Evolutionary conservation across 2,888 invertebrate genomes (phyloP).

Genomic region (Campoplex capitator): DNA sequence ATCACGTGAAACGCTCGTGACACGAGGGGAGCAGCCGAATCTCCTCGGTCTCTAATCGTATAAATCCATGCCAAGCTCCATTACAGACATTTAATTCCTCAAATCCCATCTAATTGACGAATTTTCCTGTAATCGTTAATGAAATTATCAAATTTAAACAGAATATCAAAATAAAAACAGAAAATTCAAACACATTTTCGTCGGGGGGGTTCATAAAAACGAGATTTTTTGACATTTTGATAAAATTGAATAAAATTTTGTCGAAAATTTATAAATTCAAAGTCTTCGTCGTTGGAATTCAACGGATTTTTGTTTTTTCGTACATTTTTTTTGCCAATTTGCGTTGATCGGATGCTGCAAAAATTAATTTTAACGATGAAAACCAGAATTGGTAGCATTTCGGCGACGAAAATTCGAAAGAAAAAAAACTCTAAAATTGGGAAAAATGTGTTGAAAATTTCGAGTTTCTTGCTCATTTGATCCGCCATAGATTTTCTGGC

Average conservation of each 20-base stretch:
- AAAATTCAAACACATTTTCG: neutral
- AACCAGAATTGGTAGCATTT: neutral
- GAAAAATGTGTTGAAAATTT: neutral
- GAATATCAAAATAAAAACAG: too few relatives aligned
- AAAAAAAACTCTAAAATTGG: neutral
- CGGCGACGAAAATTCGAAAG: neutral
- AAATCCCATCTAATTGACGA: neutral
- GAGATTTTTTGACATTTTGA: neutral
- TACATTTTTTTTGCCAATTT: neutral
- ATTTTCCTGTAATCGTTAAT: neutral
- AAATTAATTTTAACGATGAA: neutral
- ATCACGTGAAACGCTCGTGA: constrained; percentile 80
- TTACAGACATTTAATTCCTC: neutral
- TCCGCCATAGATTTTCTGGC: too few relatives aligned
- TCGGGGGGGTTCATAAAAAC: neutral
- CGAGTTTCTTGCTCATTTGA: too few relatives aligned
- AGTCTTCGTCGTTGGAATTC: too few relatives aligned
- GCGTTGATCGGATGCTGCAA: neutral
- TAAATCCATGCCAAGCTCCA: constrained; percentile 20
- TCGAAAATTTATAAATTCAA: neutral
- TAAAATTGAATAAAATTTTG: neutral
- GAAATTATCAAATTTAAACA: neutral
- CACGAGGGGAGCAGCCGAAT: constrained; percentile 15
- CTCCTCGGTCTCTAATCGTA: constrained; percentile 13
- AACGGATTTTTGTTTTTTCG: neutral